Percentiles rank a stretch among this genome's conserved stretches.
Conservation (phyloP, 2,113 vertebrate species). For the Eubucco bourcierii region DNA sequence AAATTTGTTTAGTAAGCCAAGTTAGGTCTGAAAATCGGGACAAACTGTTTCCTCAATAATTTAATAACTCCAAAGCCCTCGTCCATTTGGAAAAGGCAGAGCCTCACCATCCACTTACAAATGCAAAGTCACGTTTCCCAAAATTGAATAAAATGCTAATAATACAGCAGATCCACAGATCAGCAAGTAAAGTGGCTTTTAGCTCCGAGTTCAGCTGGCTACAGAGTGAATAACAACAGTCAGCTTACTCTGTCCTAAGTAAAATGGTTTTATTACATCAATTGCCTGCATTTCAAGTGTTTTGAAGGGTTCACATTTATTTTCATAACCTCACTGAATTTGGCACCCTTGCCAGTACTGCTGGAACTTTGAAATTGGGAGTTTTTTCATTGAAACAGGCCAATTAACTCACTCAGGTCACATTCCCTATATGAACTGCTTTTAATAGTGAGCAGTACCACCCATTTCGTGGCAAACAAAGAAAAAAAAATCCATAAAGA, state of each 20-base stretch:
- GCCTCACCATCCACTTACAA: constrained; percentile 61
- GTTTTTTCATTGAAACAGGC: constrained; percentile 55
- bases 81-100: constrained; percentile 61
- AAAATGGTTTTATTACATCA: constrained; percentile 66
- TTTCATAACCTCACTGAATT: constrained; percentile 62
- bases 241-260: constrained; percentile 47
- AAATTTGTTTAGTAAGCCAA: constrained; percentile 74
- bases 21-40: constrained; percentile 68
- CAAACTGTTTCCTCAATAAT: constrained; percentile 68
- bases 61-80: constrained; percentile 72
- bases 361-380: constrained; percentile 37
- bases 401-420: constrained; percentile 40
- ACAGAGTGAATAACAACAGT: constrained; percentile 65
- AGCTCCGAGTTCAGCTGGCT: constrained; percentile 62
- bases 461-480: constrained; percentile 23
- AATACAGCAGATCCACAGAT: constrained; percentile 68
- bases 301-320: constrained; percentile 62
- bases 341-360: constrained; percentile 43
- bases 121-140: constrained; percentile 72
- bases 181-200: constrained; percentile 73
- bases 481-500: neutral
- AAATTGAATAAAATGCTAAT: constrained; percentile 74
- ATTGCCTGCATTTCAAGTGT: constrained; percentile 57
- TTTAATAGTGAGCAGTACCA: neutral
- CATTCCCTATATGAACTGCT: constrained; percentile 22